Evolutionary conservation across 2,797 vertebrate species (phyloP).

Genomic region (Australoheros facetus): DNA sequence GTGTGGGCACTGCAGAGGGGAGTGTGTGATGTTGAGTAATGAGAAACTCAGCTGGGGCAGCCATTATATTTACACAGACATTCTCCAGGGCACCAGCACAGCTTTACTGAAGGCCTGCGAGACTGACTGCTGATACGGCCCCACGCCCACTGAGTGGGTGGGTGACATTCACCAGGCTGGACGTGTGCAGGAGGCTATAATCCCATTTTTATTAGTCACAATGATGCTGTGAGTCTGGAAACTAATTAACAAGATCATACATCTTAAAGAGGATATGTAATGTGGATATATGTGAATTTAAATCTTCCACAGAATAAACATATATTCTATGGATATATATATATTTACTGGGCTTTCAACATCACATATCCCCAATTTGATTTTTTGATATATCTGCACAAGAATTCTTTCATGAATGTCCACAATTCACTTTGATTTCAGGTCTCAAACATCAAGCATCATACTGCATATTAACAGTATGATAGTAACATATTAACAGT

Average conservation of each 20-base stretch:
- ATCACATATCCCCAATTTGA: rapidly evolving
- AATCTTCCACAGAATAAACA: background rate
- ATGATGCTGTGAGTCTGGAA: background rate
- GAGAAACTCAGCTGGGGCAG: slow-evolving; percentile 61
- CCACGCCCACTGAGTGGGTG: slow-evolving; percentile 10
- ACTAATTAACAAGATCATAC: background rate
- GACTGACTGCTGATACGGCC: background rate
- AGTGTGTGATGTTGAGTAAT: slow-evolving; percentile 59
- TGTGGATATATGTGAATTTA: background rate
- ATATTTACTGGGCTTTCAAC: background rate
- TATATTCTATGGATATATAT: background rate
- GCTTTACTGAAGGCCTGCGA: slow-evolving; percentile 29
- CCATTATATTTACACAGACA: slow-evolving; percentile 65
- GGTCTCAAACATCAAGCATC: background rate
- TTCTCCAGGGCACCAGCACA: slow-evolving; percentile 44
- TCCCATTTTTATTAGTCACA: background rate
- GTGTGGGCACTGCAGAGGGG: slow-evolving; percentile 46
- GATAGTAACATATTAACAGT: too few species aligned
- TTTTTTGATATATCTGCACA: background rate
- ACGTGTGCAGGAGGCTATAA: background rate
- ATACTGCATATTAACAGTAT: too few species aligned
- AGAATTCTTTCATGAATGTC: background rate
- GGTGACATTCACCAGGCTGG: background rate
- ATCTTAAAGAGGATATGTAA: background rate
- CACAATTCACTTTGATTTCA: background rate